Percentiles rank a stretch among this genome's conserved stretches.
Evolutionary conservation across 2,888 invertebrate species (phyloP).

Genomic region (Andrena minutula): DNA sequence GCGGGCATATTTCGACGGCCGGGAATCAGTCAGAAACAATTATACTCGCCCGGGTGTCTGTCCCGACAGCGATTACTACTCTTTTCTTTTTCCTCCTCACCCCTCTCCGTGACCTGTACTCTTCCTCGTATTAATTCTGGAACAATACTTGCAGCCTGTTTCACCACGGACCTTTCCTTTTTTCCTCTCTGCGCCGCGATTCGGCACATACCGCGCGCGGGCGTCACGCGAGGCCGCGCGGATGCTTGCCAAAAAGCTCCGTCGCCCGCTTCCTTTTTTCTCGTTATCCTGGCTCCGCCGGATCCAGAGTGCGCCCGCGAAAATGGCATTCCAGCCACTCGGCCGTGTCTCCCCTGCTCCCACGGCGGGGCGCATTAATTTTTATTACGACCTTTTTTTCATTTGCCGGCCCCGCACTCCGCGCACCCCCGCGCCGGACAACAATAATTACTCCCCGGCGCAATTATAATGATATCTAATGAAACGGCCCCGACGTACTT

Average conservation of each 20-base stretch:
- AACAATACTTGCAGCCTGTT: constrained; percentile 59
- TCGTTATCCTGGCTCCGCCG: constrained; percentile 59
- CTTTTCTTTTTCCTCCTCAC: not conserved
- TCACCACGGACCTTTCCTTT: constrained; percentile 43
- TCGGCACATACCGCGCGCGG: constrained; percentile 48
- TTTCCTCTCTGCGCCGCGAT: constrained; percentile 32
- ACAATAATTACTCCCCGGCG: constrained; percentile 77
- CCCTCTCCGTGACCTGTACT: not conserved
- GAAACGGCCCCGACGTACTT: constrained; percentile 70
- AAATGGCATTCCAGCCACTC: constrained; percentile 71
- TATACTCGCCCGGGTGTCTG: constrained; percentile 24
- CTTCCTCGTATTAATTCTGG: constrained; percentile 50
- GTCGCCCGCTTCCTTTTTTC: constrained; percentile 46
- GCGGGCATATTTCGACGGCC: not conserved
- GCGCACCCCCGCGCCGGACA: constrained; percentile 62
- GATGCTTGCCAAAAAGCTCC: constrained; percentile 60
- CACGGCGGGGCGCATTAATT: constrained; percentile 71
- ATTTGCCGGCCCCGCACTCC: constrained; percentile 56
- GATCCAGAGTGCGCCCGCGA: constrained; percentile 63
- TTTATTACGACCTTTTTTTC: constrained; percentile 76
- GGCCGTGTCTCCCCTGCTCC: constrained; percentile 45
- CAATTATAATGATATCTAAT: constrained; percentile 80
- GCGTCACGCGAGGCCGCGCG: constrained; percentile 47
- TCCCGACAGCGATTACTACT: constrained; percentile 32
- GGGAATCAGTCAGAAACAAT: constrained; percentile 42